A percentile compares a stretch with the other conserved stretches of the same genome.
Evolutionary conservation across 2,113 vertebrate species (phyloP).

Genomic region (Cyanoderma ruficeps): DNA sequence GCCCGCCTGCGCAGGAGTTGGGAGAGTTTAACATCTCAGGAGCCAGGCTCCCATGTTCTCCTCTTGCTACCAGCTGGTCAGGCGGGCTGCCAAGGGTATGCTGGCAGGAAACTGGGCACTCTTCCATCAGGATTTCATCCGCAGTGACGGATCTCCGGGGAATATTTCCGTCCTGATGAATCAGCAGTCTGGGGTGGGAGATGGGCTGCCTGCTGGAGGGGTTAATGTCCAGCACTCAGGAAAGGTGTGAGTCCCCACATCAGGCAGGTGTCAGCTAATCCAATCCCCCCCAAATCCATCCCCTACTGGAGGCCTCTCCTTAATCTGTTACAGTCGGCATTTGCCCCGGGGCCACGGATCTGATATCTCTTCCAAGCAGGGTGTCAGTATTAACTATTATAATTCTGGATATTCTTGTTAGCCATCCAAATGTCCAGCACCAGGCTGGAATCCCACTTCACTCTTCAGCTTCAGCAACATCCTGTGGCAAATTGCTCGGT

Average conservation of each 20-base stretch:
- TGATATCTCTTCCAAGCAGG: background rate
- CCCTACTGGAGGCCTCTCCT: constrained; percentile 14
- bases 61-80: constrained; percentile 62
- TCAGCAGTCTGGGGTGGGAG: constrained; percentile 50
- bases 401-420: constrained; percentile 45
- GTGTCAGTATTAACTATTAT: constrained; percentile 28
- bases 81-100: constrained; percentile 42
- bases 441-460: background rate
- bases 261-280: constrained; percentile 42
- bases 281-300: background rate
- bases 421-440: constrained; percentile 1
- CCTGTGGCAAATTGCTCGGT: constrained; percentile 1
- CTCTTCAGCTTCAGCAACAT: background rate
- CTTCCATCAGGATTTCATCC: constrained; percentile 57
- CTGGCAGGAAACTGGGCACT: constrained; percentile 52
- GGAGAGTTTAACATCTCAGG: background rate
- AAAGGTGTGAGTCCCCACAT: background rate
- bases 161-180: constrained; percentile 55
- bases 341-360: constrained; percentile 7
- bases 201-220: background rate
- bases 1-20: background rate
- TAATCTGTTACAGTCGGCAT: constrained; percentile 41
- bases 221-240: background rate
- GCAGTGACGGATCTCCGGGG: background rate
- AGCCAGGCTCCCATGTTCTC: constrained; percentile 39